Evolutionary conservation across 1,140 invertebrate genomes (phyloP), one percentile per base, ranked within the genome.

Genomic region (Papilio machaon): DNA sequence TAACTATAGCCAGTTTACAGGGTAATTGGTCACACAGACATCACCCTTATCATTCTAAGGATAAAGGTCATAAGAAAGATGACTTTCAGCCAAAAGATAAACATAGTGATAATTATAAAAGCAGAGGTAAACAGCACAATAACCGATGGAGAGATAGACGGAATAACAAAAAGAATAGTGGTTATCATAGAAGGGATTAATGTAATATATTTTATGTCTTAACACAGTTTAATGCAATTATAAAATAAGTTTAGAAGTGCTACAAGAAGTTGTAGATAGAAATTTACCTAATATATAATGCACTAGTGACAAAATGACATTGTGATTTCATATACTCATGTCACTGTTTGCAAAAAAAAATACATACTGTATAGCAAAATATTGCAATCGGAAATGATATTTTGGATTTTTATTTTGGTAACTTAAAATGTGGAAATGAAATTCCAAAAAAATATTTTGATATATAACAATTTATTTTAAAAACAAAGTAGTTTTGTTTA

Each of bases 11-110:
- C 6, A 95, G 94, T 84, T 89, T 95, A 81, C 94, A 95, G 85
- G 95, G 94, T 10, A 92, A 95, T 80, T 95, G 93, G 95, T 85
- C 90, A 1, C 90, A 93, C 67, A 90, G 93, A 82, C 92, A 94
- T 80, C 91, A 94, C 64, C 91, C 92, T 11, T 94, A 95, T 73
- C 84, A 87, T 54, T 35, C 83, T 23, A 90, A 93, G 78, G 90
- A 92, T 3, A 88, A 88, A 38, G 47, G n/a, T 2, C 85, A 89
- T 79, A 88, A 73, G 13, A 84, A 87, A 80, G 88, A 92, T 81
- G 86, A 89, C 15, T 90, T 84, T 43, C 84, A 85, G 74, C 54
- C 78, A 8, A 83, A 84, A 73, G 87, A 89, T 19, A 54, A 83
- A 23, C 79, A 86, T 30, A 83, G 76, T 75, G 80, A 85, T 9